Conservation (phyloP, 2,888 invertebrate species). For the Andrena bucephala region DNA sequence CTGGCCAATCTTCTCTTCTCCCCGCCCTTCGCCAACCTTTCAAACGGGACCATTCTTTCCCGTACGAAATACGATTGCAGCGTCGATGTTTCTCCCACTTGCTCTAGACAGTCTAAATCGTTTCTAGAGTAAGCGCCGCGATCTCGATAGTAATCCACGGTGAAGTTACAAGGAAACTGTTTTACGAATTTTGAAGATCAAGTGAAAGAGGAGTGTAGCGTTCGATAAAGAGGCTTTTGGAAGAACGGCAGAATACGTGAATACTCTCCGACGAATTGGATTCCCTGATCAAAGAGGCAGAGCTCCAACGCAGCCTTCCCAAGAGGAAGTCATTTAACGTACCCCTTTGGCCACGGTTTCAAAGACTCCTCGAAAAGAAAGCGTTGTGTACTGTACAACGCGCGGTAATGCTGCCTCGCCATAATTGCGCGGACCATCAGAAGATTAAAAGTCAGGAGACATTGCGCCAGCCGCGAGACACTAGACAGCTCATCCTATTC, state of each 20-base stretch:
- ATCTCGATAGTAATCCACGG: too few relatives aligned
- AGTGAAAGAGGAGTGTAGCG: background rate
- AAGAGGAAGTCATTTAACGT: slow-evolving; percentile 25
- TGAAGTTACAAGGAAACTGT: background rate
- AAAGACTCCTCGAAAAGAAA: slow-evolving; percentile 14
- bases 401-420: slow-evolving; percentile 43
- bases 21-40: background rate
- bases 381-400: slow-evolving; percentile 14
- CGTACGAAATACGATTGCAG: too few relatives aligned
- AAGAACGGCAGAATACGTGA: background rate
- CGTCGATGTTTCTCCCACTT: too few relatives aligned
- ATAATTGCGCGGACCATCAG: slow-evolving; percentile 67
- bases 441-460: slow-evolving; percentile 65
- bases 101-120: too few relatives aligned
- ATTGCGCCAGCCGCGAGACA: slow-evolving; percentile 18
- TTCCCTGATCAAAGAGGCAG: background rate
- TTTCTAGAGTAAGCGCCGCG: too few relatives aligned
- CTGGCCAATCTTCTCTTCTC: slow-evolving; percentile 7
- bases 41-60: background rate
- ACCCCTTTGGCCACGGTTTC: slow-evolving; percentile 16
- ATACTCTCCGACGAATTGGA: slow-evolving; percentile 4
- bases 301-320: background rate
- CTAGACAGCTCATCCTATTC: slow-evolving; percentile 12
- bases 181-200: background rate
- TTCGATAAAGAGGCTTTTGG: background rate